Conservation (phyloP, 2,113 vertebrate species). For the Ctenomys sociabilis region DNA sequence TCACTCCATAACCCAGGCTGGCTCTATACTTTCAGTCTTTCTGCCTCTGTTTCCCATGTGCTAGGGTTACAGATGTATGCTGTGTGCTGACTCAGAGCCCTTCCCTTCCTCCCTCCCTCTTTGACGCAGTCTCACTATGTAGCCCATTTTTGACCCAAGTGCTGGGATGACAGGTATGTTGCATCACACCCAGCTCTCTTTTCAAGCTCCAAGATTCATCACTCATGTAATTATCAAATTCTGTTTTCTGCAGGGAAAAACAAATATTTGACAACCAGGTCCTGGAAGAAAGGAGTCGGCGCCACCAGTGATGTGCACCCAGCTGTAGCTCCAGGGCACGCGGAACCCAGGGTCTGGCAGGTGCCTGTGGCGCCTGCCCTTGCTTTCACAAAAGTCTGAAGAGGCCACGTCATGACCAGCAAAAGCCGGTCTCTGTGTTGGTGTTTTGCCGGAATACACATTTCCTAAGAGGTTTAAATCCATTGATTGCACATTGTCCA, state of each 20-base stretch:
- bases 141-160: neutral
- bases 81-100: neutral
- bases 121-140: neutral
- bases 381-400: neutral
- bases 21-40: neutral
- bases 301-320: neutral
- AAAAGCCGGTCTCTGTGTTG: neutral
- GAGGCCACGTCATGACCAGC: accelerated
- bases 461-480: neutral
- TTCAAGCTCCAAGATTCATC: neutral
- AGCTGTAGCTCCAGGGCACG: neutral
- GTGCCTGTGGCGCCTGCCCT: neutral
- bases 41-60: neutral
- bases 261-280: conserved; percentile 86
- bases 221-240: neutral
- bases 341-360: neutral
- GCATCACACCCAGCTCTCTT: neutral
- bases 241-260: conserved; percentile 83
- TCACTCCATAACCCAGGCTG: neutral
- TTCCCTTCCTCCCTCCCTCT: too few species aligned
- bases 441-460: neutral
- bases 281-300: conserved; percentile 67
- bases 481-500: neutral
- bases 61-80: neutral
- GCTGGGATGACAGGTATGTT: neutral